These are phyloP conservation scores for Anser brachyrhynchus DNA, from an alignment of 2,113 vertebrate species.

Conservation along the genomic window DNA sequence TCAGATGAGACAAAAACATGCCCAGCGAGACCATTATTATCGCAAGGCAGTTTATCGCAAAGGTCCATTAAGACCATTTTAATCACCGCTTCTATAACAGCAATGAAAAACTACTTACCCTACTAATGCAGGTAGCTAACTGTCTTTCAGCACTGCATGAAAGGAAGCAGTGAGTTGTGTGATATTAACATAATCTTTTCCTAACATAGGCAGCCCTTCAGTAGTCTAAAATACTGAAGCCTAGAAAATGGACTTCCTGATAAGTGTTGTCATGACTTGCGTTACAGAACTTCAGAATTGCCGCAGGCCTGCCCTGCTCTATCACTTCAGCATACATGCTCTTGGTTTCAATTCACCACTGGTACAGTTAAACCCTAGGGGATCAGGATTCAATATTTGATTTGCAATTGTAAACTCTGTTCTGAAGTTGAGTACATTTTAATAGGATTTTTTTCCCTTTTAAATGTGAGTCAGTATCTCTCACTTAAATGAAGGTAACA, in stretches of 20 bases:
- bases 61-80: not conserved
- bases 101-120: accelerated
- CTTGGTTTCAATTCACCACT: accelerated
- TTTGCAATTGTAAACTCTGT: not conserved
- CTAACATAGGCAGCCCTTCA: not conserved
- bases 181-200: not conserved
- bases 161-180: not conserved
- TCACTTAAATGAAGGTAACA: not conserved
- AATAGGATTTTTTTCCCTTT: not conserved
- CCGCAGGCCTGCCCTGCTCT: not conserved
- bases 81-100: not conserved
- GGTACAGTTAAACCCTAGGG: not conserved
- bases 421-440: not conserved
- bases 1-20: not conserved
- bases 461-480: not conserved
- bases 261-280: not conserved
- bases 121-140: not conserved
- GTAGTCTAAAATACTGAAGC: not conserved
- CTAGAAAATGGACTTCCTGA: not conserved
- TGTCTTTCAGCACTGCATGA: not conserved
- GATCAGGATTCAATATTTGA: not conserved
- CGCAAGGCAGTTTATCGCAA: not conserved
- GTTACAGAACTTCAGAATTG: not conserved
- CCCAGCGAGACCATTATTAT: not conserved
- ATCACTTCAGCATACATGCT: accelerated